These are phyloP conservation scores for Melozone crissalis DNA, from an alignment of 2,113 vertebrate genomes.

Conservation along the genomic window DNA sequence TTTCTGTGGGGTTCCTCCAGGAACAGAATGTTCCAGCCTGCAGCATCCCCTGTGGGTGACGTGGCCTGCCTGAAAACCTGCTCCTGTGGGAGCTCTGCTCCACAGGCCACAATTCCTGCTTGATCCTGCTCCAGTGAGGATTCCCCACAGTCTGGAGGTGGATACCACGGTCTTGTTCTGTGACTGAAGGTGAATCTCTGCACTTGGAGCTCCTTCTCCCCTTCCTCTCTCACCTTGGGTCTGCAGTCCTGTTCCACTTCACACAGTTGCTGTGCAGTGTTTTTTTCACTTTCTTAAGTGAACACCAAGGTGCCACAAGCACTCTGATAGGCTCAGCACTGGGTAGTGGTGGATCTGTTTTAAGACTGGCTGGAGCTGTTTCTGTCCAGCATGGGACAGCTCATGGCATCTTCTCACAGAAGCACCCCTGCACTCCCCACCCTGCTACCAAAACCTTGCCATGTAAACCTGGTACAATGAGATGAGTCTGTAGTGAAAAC, in stretches of 20 bases:
- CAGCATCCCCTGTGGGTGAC: neutral
- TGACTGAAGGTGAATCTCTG: neutral
- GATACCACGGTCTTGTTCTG: neutral
- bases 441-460: neutral
- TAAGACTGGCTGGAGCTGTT: neutral
- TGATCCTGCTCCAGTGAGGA: fast-evolving
- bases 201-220: neutral
- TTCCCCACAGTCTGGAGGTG: neutral
- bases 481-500: neutral
- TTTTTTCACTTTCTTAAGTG: neutral
- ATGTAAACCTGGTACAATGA: neutral
- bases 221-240: neutral
- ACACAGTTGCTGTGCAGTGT: neutral
- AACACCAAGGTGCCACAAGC: neutral
- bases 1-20: neutral
- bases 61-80: neutral
- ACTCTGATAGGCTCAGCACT: neutral
- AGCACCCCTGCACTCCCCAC: neutral
- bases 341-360: neutral
- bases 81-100: neutral
- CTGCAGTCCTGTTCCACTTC: neutral
- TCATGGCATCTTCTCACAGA: neutral
- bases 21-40: fast-evolving
- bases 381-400: neutral
- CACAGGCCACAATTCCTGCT: neutral